Evolutionary conservation across 2,888 invertebrate species (phyloP).

Genomic region (Zygogramma bicolorata): DNA sequence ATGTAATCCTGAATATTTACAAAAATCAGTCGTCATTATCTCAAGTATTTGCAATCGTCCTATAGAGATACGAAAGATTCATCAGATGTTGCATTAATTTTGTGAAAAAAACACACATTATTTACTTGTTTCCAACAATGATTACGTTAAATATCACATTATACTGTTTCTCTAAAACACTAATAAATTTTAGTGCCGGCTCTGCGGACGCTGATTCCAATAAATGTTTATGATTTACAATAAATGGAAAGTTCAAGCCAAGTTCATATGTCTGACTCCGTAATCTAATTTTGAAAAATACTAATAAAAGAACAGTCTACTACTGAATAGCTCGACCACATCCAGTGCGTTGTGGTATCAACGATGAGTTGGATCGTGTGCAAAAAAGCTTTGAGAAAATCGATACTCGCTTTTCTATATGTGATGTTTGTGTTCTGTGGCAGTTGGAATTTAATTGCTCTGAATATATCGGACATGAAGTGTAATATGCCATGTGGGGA

Average conservation of each 20-base stretch:
- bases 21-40: too few relatives aligned
- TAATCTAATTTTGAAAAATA: slow-evolving; percentile 6
- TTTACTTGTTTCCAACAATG: too few relatives aligned
- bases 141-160: too few relatives aligned
- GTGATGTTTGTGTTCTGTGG: not conserved
- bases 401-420: not conserved
- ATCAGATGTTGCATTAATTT: too few relatives aligned
- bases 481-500: not conserved
- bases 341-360: not conserved
- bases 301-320: not conserved
- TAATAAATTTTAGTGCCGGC: too few relatives aligned
- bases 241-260: not conserved
- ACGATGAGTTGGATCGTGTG: not conserved
- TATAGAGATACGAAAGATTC: too few relatives aligned
- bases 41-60: too few relatives aligned
- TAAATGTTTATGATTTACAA: too few relatives aligned
- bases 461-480: not conserved
- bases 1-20: too few relatives aligned
- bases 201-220: too few relatives aligned
- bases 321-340: not conserved
- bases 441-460: not conserved
- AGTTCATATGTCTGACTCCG: slow-evolving; percentile 4
- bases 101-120: too few relatives aligned
- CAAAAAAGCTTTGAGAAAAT: not conserved
- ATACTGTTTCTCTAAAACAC: too few relatives aligned